phyloP scores from a whole-genome alignment of 2,888 invertebrate species.

The Nemurella pictetii region DNA sequence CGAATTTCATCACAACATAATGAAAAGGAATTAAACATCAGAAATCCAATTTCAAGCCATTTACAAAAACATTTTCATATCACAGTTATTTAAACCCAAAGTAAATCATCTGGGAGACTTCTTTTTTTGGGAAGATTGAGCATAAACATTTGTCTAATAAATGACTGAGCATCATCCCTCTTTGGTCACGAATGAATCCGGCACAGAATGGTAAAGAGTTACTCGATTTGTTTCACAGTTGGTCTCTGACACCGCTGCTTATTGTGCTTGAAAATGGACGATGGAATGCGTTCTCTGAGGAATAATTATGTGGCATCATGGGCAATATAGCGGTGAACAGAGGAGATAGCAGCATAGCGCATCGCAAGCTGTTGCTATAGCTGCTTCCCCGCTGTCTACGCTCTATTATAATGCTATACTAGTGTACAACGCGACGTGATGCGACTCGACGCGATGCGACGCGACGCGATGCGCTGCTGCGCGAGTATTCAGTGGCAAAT shows the following conservation, averaged over 20 bases:
- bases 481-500: background rate
- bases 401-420: too few relatives aligned
- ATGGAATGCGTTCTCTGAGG: background rate
- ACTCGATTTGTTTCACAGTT: background rate
- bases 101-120: background rate
- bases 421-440: too few relatives aligned
- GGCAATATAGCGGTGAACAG: background rate
- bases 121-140: background rate
- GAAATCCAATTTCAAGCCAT: background rate
- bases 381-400: background rate
- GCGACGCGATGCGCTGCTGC: too few relatives aligned
- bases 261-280: background rate
- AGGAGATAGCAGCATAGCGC: too few relatives aligned
- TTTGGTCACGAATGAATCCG: background rate
- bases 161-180: background rate
- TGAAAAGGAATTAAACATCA: background rate
- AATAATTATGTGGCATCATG: background rate
- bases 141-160: background rate
- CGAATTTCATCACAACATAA: background rate
- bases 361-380: too few relatives aligned
- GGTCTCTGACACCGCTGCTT: background rate
- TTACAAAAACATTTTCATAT: background rate
- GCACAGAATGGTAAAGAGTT: background rate
- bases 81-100: background rate
- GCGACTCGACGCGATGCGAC: too few relatives aligned